Percentiles rank a stretch among this genome's conserved stretches.
Conservation (phyloP, 2,888 invertebrate genomes). For the Xiphydria camelus region DNA sequence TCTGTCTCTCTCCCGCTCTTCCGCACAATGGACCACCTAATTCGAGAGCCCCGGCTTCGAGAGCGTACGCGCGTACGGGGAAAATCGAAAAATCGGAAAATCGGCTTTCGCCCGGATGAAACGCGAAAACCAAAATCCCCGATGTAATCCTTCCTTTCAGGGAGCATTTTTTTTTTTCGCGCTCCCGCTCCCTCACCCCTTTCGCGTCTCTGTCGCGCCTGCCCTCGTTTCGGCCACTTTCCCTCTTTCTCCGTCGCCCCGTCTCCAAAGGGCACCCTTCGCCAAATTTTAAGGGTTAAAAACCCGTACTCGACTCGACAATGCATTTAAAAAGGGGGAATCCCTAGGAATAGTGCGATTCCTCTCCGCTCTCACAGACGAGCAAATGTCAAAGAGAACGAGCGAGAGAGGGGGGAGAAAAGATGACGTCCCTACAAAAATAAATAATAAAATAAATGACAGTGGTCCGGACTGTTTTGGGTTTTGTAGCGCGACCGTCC, state of each 20-base stretch:
- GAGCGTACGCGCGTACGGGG: too few relatives aligned
- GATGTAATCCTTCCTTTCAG: constrained; percentile 56
- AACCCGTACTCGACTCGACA: constrained; percentile 57
- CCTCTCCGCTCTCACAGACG: constrained; percentile 25
- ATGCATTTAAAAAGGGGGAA: constrained; percentile 36
- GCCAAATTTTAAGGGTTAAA: constrained; percentile 54
- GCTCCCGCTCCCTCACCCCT: constrained; percentile 14
- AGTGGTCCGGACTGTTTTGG: constrained; percentile 55
- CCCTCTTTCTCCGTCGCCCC: constrained; percentile 25
- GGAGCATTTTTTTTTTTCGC: constrained; percentile 22
- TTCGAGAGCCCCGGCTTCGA: constrained; percentile 36
- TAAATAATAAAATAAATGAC: constrained; percentile 56
- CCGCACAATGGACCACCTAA: constrained; percentile 52
- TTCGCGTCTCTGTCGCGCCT: constrained; percentile 4
- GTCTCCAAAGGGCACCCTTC: constrained; percentile 41
- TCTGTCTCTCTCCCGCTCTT: constrained; percentile 18
- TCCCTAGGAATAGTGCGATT: constrained; percentile 28
- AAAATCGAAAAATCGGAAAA: constrained; percentile 54
- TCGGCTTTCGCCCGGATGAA: constrained; percentile 55
- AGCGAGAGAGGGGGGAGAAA: too few relatives aligned
- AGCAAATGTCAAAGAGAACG: too few relatives aligned
- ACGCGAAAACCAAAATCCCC: constrained; percentile 57
- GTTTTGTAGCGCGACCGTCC: constrained; percentile 49
- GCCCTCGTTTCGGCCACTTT: constrained; percentile 18
- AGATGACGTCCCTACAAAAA: constrained; percentile 32